phyloP scores from a whole-genome alignment of 2,113 vertebrate genomes.

The Mola mola region DNA sequence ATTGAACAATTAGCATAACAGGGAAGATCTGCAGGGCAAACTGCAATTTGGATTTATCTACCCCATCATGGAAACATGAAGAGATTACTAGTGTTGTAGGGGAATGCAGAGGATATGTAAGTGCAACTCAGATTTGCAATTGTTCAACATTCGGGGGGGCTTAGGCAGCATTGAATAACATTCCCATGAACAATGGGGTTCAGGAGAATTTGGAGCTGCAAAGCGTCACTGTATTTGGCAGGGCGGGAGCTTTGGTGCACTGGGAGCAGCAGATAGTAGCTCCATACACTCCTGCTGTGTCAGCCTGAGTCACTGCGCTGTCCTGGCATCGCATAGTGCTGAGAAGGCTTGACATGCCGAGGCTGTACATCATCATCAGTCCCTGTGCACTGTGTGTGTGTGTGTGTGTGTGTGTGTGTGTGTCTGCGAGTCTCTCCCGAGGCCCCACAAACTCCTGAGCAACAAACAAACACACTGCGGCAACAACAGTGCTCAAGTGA shows the following conservation, averaged over 20 bases:
- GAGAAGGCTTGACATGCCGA: slow-evolving; percentile 59
- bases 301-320: slow-evolving; percentile 68
- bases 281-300: slow-evolving; percentile 57
- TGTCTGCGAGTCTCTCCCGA: slow-evolving; percentile 37
- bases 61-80: background rate
- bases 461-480: slow-evolving; percentile 64
- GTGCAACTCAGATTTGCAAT: slow-evolving; percentile 30
- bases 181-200: slow-evolving; percentile 12
- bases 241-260: slow-evolving; percentile 34
- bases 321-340: slow-evolving; percentile 52
- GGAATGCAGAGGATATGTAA: slow-evolving; percentile 12
- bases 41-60: slow-evolving; percentile 20
- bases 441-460: slow-evolving; percentile 33
- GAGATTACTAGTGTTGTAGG: slow-evolving; percentile 15
- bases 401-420: slow-evolving; percentile 29
- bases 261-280: slow-evolving; percentile 49
- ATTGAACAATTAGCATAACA: slow-evolving; percentile 29
- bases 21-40: slow-evolving; percentile 8
- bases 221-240: slow-evolving; percentile 32
- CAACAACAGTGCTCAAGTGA: slow-evolving; percentile 38
- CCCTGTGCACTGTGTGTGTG: slow-evolving; percentile 18
- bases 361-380: slow-evolving; percentile 74
- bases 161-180: slow-evolving; percentile 7
- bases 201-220: slow-evolving; percentile 19
- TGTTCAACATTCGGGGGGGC: slow-evolving; percentile 29